Evolutionary conservation across 2,888 invertebrate genomes (phyloP).

Genomic region (Subacronicta megacephala): DNA sequence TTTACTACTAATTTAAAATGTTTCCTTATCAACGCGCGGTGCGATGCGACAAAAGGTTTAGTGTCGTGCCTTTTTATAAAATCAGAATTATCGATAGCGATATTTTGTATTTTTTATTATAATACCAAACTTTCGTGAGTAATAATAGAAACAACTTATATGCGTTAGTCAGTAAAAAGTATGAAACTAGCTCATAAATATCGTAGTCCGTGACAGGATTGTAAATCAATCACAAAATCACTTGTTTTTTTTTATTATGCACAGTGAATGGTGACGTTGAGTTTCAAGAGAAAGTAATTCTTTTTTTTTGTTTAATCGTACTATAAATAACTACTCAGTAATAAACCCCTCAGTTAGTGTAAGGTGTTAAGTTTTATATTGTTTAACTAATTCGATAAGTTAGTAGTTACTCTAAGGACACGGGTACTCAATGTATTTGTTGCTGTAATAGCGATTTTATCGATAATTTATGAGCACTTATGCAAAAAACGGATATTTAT

Average conservation of each 20-base stretch:
- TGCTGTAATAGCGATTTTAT: constrained; percentile 2
- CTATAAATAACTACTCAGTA: constrained; percentile 26
- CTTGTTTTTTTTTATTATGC: constrained; percentile 21
- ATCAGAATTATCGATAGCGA: constrained; percentile 59
- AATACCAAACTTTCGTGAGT: no score
- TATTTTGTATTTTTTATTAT: neutral
- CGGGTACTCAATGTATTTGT: constrained; percentile 22
- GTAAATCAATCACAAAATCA: constrained; percentile 39
- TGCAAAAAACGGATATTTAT: no score
- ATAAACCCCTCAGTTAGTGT: constrained; percentile 3
- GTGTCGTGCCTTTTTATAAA: constrained; percentile 60
- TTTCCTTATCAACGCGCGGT: constrained; percentile 89
- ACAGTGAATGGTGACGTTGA: neutral
- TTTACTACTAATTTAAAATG: constrained; percentile 89
- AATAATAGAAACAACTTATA: neutral
- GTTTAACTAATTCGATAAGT: constrained; percentile 14
- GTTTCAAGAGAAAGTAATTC: constrained; percentile 31
- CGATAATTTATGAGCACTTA: constrained; percentile 20
- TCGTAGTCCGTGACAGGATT: constrained; percentile 17
- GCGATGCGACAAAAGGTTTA: constrained; percentile 83
- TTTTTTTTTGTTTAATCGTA: constrained; percentile 27
- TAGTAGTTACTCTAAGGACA: neutral
- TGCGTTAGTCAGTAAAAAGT: neutral
- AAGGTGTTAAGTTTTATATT: constrained; percentile 11
- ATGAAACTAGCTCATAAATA: constrained; percentile 11